A percentile compares a stretch with the other conserved stretches of the same genome.
Conservation (phyloP, 2,888 invertebrate species). For the Apodemia hepburni region DNA sequence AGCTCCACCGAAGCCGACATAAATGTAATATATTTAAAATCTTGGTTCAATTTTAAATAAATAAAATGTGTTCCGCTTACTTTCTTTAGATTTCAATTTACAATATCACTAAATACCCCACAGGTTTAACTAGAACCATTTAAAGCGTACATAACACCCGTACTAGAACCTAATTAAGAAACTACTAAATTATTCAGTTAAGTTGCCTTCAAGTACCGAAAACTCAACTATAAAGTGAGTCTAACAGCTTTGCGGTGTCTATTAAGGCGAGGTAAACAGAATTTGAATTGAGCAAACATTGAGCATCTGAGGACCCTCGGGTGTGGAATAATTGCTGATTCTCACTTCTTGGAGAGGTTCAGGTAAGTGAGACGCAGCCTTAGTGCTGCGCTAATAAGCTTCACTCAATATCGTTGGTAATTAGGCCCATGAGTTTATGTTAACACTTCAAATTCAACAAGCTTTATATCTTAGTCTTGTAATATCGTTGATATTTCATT, state of each 20-base stretch:
- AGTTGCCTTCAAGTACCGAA: slow-evolving; percentile 11
- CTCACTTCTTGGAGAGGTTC: background rate
- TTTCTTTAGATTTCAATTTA: too few relatives aligned
- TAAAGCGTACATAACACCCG: background rate
- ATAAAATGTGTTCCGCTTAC: too few relatives aligned
- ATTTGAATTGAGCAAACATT: slow-evolving; percentile 21
- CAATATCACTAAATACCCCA: background rate
- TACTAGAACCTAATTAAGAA: slow-evolving; percentile 9
- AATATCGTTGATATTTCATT: background rate
- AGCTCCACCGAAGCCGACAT: too few relatives aligned
- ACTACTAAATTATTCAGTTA: slow-evolving; percentile 14
- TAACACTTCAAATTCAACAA: background rate
- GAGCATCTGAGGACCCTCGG: slow-evolving; percentile 12
- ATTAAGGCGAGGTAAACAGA: slow-evolving; percentile 22
- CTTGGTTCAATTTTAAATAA: too few relatives aligned
- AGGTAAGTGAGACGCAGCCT: background rate
- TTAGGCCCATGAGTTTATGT: background rate
- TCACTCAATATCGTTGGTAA: background rate
- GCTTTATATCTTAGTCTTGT: background rate
- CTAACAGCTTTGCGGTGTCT: slow-evolving; percentile 33
- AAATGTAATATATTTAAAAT: too few relatives aligned
- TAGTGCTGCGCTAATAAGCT: background rate
- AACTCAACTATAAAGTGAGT: slow-evolving; percentile 14
- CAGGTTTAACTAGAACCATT: background rate
- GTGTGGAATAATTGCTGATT: slow-evolving; percentile 16